Percentiles rank a stretch among this genome's conserved stretches.
phyloP scores from a whole-genome alignment of 1,140 invertebrate genomes.

The Tetramorium simillimum region DNA sequence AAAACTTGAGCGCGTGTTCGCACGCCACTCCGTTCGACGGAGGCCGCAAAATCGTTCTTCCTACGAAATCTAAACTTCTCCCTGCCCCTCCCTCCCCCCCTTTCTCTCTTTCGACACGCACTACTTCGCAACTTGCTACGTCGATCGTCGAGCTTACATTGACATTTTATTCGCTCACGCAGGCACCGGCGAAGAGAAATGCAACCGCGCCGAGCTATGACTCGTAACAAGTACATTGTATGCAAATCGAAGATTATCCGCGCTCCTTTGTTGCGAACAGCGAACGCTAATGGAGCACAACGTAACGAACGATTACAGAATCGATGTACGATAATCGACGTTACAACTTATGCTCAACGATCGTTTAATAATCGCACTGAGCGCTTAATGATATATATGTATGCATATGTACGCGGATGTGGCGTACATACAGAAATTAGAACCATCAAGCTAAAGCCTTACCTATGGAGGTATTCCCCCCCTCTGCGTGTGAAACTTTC shows the following conservation, averaged over 20 bases:
- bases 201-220: not conserved
- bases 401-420: not conserved
- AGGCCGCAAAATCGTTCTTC: not conserved
- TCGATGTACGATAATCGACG: not conserved
- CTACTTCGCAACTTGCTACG: conserved; percentile 23
- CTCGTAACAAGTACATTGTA: conserved; percentile 53
- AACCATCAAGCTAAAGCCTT: conserved; percentile 60
- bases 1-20: not conserved
- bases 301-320: conserved; percentile 35
- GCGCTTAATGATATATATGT: not conserved
- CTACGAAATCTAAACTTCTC: not conserved
- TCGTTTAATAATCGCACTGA: conserved; percentile 18
- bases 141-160: conserved; percentile 8
- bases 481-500: conserved; percentile 40
- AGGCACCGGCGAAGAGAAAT: conserved; percentile 13
- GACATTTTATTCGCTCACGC: conserved; percentile 29
- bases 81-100: not conserved
- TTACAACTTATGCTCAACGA: conserved; percentile 12
- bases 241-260: conserved; percentile 52
- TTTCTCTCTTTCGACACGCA: not conserved
- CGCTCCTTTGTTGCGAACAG: conserved; percentile 38
- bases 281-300: conserved; percentile 10
- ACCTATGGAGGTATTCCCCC: conserved; percentile 9
- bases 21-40: not conserved
- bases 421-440: conserved; percentile 53